Conservation (phyloP, 2,797 vertebrate species). For the Discoglossus pictus region DNA sequence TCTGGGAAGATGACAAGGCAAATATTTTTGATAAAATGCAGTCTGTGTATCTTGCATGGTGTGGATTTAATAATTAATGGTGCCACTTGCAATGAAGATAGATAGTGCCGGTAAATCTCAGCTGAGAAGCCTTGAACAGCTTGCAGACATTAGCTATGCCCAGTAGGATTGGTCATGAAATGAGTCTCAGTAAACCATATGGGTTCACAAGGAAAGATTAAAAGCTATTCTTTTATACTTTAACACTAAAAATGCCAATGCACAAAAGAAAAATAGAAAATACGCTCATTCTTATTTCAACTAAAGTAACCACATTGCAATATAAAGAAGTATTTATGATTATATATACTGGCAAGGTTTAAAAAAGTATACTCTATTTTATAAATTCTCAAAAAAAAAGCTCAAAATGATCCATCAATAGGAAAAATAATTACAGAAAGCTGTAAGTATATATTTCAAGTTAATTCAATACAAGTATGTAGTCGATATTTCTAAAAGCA, state of each 20-base stretch:
- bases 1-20: conserved; percentile 9
- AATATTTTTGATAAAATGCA: conserved; percentile 51
- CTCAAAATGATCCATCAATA: too few species aligned
- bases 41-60: conserved; percentile 52
- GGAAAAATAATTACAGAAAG: too few species aligned
- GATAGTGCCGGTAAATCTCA: conserved; percentile 54
- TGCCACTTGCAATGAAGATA: conserved; percentile 59
- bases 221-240: conserved; percentile 16
- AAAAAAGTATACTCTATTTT: too few species aligned
- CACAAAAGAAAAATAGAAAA: too few species aligned
- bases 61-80: conserved; percentile 59
- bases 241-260: neutral
- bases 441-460: too few species aligned
- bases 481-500: too few species aligned
- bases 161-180: conserved; percentile 42
- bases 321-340: too few species aligned
- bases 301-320: too few species aligned
- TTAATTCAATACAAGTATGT: too few species aligned
- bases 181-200: conserved; percentile 44
- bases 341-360: too few species aligned
- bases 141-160: conserved; percentile 46
- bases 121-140: conserved; percentile 37
- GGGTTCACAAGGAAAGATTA: conserved; percentile 49
- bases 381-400: too few species aligned
- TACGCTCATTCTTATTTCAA: too few species aligned